Conservation (phyloP, 2,797 vertebrate species). For the Linurgus olivaceus region DNA sequence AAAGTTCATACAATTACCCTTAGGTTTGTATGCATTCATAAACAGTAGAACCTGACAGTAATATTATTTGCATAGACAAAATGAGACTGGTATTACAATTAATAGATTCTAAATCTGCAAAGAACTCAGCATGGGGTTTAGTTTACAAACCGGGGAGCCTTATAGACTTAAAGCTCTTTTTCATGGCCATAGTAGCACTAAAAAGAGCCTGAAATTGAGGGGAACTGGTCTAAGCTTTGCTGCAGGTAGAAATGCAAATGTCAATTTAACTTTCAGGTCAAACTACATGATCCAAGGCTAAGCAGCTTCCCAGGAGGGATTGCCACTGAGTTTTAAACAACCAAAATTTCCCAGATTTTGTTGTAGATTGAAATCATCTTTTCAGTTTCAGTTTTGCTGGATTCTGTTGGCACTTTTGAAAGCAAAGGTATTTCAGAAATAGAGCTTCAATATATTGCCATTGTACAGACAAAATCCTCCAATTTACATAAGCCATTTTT, state of each 20-base stretch:
- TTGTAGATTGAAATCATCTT: not conserved
- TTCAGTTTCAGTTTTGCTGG: not conserved
- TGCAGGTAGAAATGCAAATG: not conserved
- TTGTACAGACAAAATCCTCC: not conserved
- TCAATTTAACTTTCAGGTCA: not conserved
- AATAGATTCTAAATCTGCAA: not conserved
- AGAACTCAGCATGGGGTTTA: not conserved
- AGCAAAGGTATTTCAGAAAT: not conserved
- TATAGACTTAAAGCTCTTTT: not conserved
- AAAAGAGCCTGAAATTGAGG: not conserved
- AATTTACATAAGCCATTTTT: not conserved
- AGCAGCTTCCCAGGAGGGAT: not conserved
- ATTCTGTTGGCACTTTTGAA: not conserved
- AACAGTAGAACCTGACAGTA: not conserved
- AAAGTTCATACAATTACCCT: not conserved
- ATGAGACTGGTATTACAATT: not conserved
- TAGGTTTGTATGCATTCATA: not conserved
- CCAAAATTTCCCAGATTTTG: not conserved
- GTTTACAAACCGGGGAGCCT: not conserved
- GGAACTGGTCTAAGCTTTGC: not conserved
- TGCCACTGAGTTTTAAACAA: not conserved
- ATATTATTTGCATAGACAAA: not conserved
- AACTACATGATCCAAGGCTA: not conserved
- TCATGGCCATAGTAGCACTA: not conserved
- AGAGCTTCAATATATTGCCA: not conserved